Evolutionary conservation across 2,888 invertebrate species (phyloP).

Genomic region (Oligia fasciuncula): DNA sequence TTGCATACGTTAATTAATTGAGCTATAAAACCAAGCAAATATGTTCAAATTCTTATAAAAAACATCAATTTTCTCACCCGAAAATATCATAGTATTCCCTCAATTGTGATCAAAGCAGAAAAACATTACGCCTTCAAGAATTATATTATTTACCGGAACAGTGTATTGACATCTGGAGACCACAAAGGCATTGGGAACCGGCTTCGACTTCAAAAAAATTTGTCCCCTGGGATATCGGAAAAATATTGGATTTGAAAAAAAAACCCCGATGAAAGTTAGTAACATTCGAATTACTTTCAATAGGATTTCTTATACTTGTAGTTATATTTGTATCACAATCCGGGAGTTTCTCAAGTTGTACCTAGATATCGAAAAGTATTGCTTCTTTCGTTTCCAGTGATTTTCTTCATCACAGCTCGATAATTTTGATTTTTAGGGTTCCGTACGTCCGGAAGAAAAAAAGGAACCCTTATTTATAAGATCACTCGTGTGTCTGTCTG

Average conservation of each 20-base stretch:
- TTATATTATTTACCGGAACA: constrained; percentile 43
- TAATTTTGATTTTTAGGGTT: background rate
- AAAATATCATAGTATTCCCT: constrained; percentile 28
- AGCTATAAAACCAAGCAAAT: background rate
- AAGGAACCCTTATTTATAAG: too few species aligned
- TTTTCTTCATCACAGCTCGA: background rate
- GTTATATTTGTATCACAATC: background rate
- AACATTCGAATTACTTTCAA: constrained; percentile 45
- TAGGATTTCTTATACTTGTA: constrained; percentile 28
- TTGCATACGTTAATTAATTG: too few species aligned
- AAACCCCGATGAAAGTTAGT: constrained; percentile 8
- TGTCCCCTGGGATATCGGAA: constrained; percentile 31
- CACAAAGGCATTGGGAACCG: constrained; percentile 37
- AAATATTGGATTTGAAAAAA: constrained; percentile 38
- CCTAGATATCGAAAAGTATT: background rate
- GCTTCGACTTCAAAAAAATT: constrained; percentile 43
- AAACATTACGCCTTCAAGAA: constrained; percentile 34
- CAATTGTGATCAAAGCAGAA: constrained; percentile 16
- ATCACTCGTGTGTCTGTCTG: too few species aligned
- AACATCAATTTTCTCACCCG: background rate
- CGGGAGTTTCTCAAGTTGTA: background rate
- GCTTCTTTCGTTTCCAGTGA: background rate
- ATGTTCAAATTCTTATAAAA: background rate
- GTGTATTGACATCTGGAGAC: constrained; percentile 44
- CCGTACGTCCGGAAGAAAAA: too few species aligned